Evolutionary conservation across 2,888 invertebrate genomes (phyloP).

Genomic region (Chymomyza amoena): DNA sequence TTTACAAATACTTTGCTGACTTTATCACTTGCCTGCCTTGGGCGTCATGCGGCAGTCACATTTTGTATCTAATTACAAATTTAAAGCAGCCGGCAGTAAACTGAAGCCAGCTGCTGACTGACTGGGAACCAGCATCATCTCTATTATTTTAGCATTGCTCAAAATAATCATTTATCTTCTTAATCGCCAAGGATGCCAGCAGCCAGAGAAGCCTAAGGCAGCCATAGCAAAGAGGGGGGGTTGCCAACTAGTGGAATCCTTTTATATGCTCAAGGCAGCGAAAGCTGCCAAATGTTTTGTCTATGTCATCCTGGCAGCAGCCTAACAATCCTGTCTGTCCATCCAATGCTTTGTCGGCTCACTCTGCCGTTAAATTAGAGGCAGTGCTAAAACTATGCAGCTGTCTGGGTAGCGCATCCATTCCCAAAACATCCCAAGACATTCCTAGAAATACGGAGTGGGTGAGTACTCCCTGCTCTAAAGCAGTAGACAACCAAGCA

Average conservation of each 20-base stretch:
- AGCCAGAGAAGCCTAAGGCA: neutral
- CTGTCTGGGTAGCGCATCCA: neutral
- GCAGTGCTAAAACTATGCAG: slow-evolving; percentile 41
- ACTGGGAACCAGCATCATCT: neutral
- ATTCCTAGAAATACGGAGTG: too few relatives aligned
- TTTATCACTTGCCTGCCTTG: slow-evolving; percentile 12
- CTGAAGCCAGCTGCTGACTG: neutral
- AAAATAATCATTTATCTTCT: slow-evolving; percentile 69
- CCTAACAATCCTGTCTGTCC: neutral
- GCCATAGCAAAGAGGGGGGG: neutral
- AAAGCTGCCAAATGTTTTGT: slow-evolving; percentile 58
- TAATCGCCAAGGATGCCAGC: slow-evolving; percentile 55
- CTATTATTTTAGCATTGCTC: slow-evolving; percentile 52
- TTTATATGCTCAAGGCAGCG: slow-evolving; percentile 27
- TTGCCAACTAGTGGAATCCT: slow-evolving; percentile 20
- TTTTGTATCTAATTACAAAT: slow-evolving; percentile 52
- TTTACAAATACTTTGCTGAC: slow-evolving; percentile 11
- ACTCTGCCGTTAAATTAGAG: slow-evolving; percentile 64
- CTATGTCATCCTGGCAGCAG: slow-evolving; percentile 26
- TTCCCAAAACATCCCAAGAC: neutral
- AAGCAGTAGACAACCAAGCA: too few relatives aligned
- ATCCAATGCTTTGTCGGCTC: slow-evolving; percentile 29
- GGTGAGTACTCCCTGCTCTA: neutral
- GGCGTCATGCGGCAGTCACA: neutral
- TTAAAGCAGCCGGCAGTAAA: slow-evolving; percentile 32